phyloP scores from a whole-genome alignment of 2,797 vertebrate species.

The Lophius americanus region DNA sequence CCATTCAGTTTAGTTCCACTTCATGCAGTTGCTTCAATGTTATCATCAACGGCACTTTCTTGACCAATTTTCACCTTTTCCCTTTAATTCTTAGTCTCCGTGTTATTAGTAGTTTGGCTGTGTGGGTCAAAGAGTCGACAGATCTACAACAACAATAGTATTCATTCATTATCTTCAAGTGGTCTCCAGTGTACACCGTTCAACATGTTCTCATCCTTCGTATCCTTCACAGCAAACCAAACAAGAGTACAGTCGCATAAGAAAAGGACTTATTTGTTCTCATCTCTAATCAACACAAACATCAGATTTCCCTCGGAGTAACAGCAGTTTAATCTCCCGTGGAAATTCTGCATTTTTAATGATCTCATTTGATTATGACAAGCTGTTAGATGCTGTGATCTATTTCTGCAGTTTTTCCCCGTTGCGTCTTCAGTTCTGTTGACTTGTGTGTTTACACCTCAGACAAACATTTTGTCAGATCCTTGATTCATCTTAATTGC shows the following conservation, averaged over 20 bases:
- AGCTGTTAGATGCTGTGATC: slow-evolving; percentile 64
- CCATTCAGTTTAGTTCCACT: too few relatives aligned
- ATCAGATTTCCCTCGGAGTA: slow-evolving; percentile 25
- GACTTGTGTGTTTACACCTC: slow-evolving; percentile 76
- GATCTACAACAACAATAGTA: too few relatives aligned
- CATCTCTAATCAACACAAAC: slow-evolving; percentile 23
- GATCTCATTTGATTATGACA: slow-evolving; percentile 65
- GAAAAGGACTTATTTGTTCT: background rate
- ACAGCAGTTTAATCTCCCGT: slow-evolving; percentile 31
- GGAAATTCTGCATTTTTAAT: slow-evolving; percentile 56
- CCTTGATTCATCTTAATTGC: slow-evolving; percentile 67
- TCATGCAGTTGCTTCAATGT: too few relatives aligned
- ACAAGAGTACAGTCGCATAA: background rate
- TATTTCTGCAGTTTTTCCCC: slow-evolving; percentile 28
- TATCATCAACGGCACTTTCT: too few relatives aligned
- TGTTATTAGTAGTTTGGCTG: too few relatives aligned
- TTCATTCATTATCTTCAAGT: too few relatives aligned
- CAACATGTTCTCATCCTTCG: background rate
- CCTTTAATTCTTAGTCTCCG: too few relatives aligned
- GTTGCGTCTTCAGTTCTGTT: slow-evolving; percentile 50
- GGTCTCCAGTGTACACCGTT: too few relatives aligned
- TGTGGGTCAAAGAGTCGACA: too few relatives aligned
- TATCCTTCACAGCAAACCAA: background rate
- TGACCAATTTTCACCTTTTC: too few relatives aligned
- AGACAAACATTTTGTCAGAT: slow-evolving; percentile 73